Evolutionary conservation across 2,113 vertebrate species (phyloP).

Genomic region (Arizona elegans): DNA sequence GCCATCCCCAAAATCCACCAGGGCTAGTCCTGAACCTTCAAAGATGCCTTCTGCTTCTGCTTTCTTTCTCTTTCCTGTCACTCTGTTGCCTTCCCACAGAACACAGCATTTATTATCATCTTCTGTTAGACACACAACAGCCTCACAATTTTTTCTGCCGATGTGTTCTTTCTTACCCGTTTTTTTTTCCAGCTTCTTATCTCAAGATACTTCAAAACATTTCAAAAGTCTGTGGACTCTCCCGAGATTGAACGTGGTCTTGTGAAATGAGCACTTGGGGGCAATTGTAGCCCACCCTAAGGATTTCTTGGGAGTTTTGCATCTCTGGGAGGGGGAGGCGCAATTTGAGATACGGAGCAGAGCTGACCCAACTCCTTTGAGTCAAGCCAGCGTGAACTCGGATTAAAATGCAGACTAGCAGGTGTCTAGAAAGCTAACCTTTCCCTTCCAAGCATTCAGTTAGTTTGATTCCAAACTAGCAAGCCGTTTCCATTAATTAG

Average conservation of each 20-base stretch:
- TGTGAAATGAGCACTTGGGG: neutral
- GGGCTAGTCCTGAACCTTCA: neutral
- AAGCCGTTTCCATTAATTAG: constrained; percentile 1
- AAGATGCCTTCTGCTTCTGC: neutral
- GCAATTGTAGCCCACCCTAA: neutral
- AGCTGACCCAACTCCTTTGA: neutral
- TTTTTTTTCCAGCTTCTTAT: neutral
- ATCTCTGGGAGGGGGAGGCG: neutral
- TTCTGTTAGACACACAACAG: neutral
- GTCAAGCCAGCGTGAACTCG: neutral
- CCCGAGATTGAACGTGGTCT: neutral
- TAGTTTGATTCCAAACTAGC: constrained; percentile 15
- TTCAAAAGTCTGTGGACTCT: neutral
- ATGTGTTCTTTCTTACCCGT: neutral
- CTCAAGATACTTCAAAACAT: neutral
- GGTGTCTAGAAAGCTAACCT: constrained; percentile 1
- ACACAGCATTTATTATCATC: neutral
- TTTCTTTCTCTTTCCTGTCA: neutral
- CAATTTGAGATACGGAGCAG: neutral
- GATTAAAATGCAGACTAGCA: constrained; percentile 15
- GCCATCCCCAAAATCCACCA: neutral
- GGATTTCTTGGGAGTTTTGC: neutral
- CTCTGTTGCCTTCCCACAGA: neutral
- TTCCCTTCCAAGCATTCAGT: neutral
- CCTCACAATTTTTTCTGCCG: neutral